Conservation (phyloP, 2,888 invertebrate species). For the Eupithecia subumbrata region DNA sequence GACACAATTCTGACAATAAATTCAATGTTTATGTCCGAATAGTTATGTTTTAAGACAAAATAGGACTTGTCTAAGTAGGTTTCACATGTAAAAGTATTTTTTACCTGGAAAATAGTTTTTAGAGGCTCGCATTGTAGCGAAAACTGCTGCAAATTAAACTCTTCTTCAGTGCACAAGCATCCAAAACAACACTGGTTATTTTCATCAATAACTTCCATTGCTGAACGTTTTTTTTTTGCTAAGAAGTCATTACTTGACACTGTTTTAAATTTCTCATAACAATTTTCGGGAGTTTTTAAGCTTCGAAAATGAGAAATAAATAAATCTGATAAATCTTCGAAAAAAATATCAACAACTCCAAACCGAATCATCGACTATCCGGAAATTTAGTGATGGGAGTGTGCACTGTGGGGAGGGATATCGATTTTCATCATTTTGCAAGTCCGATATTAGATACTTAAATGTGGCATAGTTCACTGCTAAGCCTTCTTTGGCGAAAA, state of each 20-base stretch:
- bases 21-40: background rate
- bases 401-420: too few relatives aligned
- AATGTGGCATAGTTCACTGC: too few relatives aligned
- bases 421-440: too few relatives aligned
- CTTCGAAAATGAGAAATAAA: background rate
- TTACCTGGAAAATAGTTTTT: conserved; percentile 66
- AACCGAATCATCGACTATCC: background rate
- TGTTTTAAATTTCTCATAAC: background rate
- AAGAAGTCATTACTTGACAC: background rate
- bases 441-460: too few relatives aligned
- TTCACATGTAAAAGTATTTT: background rate
- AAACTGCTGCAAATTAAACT: conserved; percentile 50
- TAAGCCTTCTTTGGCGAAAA: too few relatives aligned
- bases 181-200: conserved; percentile 56
- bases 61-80: background rate
- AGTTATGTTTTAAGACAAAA: background rate
- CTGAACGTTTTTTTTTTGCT: background rate
- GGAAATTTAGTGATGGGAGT: too few relatives aligned
- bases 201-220: conserved; percentile 21
- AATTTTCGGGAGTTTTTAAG: background rate
- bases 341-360: background rate
- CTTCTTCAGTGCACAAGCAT: conserved; percentile 57
- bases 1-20: too few relatives aligned
- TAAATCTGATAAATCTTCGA: background rate
- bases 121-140: conserved; percentile 55